A percentile compares a stretch with the other conserved stretches of the same genome.
These are phyloP conservation scores for Lasioglossum pauxillum DNA, from an alignment of 2,888 invertebrate genomes.

Conservation along the genomic window DNA sequence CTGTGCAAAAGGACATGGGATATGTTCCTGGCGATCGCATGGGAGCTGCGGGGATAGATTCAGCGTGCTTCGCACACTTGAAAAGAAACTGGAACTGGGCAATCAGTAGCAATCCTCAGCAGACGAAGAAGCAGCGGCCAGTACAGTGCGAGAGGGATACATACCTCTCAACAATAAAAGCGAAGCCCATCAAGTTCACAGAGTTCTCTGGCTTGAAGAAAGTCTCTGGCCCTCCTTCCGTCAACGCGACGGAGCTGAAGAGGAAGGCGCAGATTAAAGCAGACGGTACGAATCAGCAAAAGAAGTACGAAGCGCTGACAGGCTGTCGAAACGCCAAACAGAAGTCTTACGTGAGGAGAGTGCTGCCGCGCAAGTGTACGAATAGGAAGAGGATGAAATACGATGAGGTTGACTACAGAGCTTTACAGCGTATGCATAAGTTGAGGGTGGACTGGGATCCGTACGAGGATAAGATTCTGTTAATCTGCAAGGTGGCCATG, in stretches of 20 bases:
- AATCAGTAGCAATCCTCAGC: not conserved
- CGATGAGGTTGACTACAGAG: slow-evolving; percentile 88
- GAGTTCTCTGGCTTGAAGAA: slow-evolving; percentile 74
- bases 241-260: slow-evolving; percentile 63
- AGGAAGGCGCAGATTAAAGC: slow-evolving; percentile 41
- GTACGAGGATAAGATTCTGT: slow-evolving; percentile 89
- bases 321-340: slow-evolving; percentile 55
- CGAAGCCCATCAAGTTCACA: slow-evolving; percentile 74
- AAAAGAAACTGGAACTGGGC: slow-evolving; percentile 88
- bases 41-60: slow-evolving; percentile 91
- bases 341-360: slow-evolving; percentile 77
- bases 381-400: slow-evolving; percentile 80
- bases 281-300: slow-evolving; percentile 7
- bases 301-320: slow-evolving; percentile 48
- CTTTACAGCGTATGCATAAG: slow-evolving; percentile 87
- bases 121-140: slow-evolving; percentile 4
- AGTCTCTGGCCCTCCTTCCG: slow-evolving; percentile 69
- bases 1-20: slow-evolving; percentile 86
- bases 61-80: slow-evolving; percentile 88
- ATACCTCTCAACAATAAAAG: slow-evolving; percentile 67
- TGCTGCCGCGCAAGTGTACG: slow-evolving; percentile 75
- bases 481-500: slow-evolving; percentile 89
- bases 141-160: slow-evolving; percentile 52
- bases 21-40: slow-evolving; percentile 89
- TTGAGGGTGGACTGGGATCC: slow-evolving; percentile 88